phyloP scores from a whole-genome alignment of 2,888 invertebrate species.

The Tanypteryx hageni region DNA sequence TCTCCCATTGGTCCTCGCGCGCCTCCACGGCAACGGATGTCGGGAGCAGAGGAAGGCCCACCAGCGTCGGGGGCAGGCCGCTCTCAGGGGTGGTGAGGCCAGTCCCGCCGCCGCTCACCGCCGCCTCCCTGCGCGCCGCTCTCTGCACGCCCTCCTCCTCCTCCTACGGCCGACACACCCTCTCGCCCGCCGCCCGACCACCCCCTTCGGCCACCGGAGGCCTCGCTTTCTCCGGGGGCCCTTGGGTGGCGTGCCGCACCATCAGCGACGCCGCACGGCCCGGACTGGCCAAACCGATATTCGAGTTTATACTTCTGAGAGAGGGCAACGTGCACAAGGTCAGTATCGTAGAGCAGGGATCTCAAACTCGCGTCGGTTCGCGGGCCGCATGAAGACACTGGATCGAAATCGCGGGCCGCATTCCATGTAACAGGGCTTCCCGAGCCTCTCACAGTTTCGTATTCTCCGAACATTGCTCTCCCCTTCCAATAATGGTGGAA shows the following conservation, averaged over 20 bases:
- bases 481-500: no score
- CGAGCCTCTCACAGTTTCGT: no score
- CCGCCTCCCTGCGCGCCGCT: not conserved
- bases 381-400: no score
- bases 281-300: constrained; percentile 38
- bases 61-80: not conserved
- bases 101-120: not conserved
- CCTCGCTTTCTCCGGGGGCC: not conserved
- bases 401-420: no score
- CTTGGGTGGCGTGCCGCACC: not conserved
- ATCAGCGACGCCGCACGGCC: constrained; percentile 14
- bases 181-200: not conserved
- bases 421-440: not conserved
- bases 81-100: constrained; percentile 22
- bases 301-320: constrained; percentile 35
- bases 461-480: no score
- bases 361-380: no score
- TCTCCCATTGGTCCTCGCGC: no score
- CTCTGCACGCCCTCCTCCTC: not conserved
- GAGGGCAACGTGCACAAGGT: constrained; percentile 48
- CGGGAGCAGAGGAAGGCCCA: not conserved
- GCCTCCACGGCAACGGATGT: no score
- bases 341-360: not conserved
- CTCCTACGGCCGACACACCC: not conserved
- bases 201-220: not conserved